Conservation (phyloP, 2,113 vertebrate species). For the Megaceryle torquata region DNA sequence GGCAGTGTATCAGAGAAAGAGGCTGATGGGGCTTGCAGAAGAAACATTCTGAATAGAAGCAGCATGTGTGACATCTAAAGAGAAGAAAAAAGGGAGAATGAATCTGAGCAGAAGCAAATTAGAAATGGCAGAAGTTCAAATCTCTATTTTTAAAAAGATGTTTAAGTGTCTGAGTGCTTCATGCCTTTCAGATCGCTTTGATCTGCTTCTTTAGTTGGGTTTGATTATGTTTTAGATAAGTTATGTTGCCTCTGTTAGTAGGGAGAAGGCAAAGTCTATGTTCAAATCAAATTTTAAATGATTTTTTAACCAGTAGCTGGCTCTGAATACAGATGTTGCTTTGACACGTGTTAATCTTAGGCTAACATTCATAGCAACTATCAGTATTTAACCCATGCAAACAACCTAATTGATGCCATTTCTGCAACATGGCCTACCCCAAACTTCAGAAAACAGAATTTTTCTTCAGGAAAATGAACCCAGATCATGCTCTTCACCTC, state of each 20-base stretch:
- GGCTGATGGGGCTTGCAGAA: background rate
- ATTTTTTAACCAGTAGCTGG: background rate
- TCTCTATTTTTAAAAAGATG: background rate
- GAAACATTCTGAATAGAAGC: background rate
- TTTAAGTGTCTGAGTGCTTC: background rate
- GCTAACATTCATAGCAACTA: background rate
- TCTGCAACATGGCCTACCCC: background rate
- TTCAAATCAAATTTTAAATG: background rate
- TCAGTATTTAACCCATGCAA: background rate
- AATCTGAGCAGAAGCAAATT: background rate
- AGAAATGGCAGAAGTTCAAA: background rate
- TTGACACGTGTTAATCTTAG: background rate
- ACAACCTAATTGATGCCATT: background rate
- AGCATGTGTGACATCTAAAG: background rate
- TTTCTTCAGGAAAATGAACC: background rate
- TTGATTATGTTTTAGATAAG: background rate
- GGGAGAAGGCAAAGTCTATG: background rate
- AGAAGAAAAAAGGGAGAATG: background rate
- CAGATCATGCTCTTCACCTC: background rate
- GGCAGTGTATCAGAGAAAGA: background rate
- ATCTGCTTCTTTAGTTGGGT: background rate
- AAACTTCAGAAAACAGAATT: background rate
- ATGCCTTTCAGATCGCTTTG: background rate
- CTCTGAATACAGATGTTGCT: background rate
- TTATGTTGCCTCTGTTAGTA: background rate